phyloP scores from a whole-genome alignment of 1,140 invertebrate genomes.

The Bactericera cockerelli region DNA sequence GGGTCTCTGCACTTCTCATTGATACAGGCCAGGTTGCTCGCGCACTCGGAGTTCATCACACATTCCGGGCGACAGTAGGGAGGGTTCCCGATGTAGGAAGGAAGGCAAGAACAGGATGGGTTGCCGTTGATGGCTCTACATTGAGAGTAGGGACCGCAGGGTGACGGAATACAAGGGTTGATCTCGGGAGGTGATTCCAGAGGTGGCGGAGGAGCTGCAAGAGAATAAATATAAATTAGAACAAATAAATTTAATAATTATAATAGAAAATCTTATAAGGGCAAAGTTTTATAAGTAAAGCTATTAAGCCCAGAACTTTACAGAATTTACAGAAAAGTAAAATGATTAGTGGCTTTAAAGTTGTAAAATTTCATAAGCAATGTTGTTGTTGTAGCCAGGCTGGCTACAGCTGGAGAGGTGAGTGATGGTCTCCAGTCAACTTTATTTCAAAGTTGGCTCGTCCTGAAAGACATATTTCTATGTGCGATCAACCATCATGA shows the following conservation, averaged over 20 bases:
- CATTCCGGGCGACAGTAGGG: constrained; percentile 49
- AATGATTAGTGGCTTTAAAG: no score
- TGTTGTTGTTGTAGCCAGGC: no score
- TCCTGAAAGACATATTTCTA: no score
- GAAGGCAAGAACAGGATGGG: constrained; percentile 42
- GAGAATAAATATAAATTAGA: constrained; percentile 18
- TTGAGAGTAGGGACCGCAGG: constrained; percentile 46
- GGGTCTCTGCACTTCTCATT: constrained; percentile 47
- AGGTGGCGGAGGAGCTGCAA: constrained; percentile 16
- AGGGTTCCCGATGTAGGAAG: constrained; percentile 38
- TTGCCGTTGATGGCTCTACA: constrained; percentile 39
- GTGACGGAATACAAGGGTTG: constrained; percentile 50
- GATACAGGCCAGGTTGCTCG: constrained; percentile 40
- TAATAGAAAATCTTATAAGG: no score
- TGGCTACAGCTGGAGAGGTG: no score
- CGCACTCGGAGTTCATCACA: constrained; percentile 44
- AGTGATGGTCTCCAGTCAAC: no score
- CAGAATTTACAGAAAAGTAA: constrained; percentile 17
- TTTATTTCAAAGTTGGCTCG: no score
- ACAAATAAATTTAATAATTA: no score
- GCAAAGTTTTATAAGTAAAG: no score
- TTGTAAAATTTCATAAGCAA: no score
- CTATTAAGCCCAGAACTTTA: no score
- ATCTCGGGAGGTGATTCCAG: constrained; percentile 14
- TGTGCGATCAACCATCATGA: no score